Conservation (phyloP, 2,797 vertebrate genomes). For the Sternotherus odoratus region DNA sequence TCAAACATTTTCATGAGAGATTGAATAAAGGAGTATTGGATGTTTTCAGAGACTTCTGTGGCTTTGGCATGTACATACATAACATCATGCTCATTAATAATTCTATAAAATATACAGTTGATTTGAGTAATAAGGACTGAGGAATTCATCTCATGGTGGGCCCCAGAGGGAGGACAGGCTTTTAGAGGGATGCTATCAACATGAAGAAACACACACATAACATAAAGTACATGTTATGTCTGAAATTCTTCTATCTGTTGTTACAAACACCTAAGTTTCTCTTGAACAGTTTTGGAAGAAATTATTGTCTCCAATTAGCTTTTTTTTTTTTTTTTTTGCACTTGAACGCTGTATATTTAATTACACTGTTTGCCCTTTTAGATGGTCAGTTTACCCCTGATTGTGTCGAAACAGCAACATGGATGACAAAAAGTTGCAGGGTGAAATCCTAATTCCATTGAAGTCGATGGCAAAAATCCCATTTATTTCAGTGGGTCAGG, state of each 20-base stretch:
- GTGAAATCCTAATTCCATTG: not conserved
- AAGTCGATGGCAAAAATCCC: not conserved
- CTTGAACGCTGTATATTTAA: not conserved
- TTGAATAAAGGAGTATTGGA: not conserved
- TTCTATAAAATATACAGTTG: not conserved
- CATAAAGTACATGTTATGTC: no score
- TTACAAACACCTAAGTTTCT: not conserved
- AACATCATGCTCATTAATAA: not conserved
- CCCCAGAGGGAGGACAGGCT: fast-evolving
- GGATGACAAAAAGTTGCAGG: not conserved
- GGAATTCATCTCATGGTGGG: not conserved
- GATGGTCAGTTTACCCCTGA: not conserved
- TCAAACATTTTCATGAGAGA: not conserved
- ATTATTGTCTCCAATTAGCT: not conserved
- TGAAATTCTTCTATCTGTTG: not conserved
- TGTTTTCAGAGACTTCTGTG: not conserved
- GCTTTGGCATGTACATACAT: not conserved
- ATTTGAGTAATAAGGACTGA: not conserved
- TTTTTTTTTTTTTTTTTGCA: not conserved
- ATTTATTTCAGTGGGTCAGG: not conserved
- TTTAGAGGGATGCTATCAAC: not conserved
- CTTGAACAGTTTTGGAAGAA: not conserved
- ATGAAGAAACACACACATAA: not conserved
- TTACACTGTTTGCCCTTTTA: not conserved
- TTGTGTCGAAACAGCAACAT: not conserved